Evolutionary conservation across 2,797 vertebrate genomes (phyloP), one percentile per base, ranked within the genome.

Genomic region (Pangasius mekongensis): DNA sequence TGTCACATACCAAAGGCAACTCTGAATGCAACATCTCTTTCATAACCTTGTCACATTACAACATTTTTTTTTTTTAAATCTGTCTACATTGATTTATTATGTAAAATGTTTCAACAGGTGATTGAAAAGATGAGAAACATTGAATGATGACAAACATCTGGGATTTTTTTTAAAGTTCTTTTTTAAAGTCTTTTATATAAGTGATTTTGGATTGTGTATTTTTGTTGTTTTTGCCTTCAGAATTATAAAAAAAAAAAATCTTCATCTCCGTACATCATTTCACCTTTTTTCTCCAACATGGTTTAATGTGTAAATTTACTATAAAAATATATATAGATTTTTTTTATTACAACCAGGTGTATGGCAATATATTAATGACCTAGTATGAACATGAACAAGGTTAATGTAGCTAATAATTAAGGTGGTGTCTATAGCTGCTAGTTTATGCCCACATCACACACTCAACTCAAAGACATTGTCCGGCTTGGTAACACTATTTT

Each of bases 71-170:
- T 7, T 58, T 69, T 71, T 33, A 22, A 24, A 24, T 20, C 20
- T 76, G 73, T 76, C 73, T 11, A 49, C 73, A 76, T 76, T 47
- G 27, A 73, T 73, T 47, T 27, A n/a, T 49, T 6, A 76, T 49
- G 73, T 49, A 47, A 49, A 47, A 47, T n/a, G 43, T 49, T 27
- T 76, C 10, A 49, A 4, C 9, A 24, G 8, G 39, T 43, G 71
- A 43, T 73, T 73, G 3, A 43, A 27, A 74, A 74, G 71, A 24
- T 74, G 39, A 74, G 36, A 39, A 33, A 69, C 30, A 18, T 1
- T 69, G 30, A 69, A 33, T 36, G 69, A 39, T 71, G 71, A 43
- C 36, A 73, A 76, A 76, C 73, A 76, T 76, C 43, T 76, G 73
- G 73, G 43, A 76, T 76, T 22, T 49, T 74, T 39, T 74, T 69